A percentile compares a stretch with the other conserved stretches of the same genome.
phyloP scores from a whole-genome alignment of 2,113 vertebrate species.

The Aptenodytes forsteri region DNA sequence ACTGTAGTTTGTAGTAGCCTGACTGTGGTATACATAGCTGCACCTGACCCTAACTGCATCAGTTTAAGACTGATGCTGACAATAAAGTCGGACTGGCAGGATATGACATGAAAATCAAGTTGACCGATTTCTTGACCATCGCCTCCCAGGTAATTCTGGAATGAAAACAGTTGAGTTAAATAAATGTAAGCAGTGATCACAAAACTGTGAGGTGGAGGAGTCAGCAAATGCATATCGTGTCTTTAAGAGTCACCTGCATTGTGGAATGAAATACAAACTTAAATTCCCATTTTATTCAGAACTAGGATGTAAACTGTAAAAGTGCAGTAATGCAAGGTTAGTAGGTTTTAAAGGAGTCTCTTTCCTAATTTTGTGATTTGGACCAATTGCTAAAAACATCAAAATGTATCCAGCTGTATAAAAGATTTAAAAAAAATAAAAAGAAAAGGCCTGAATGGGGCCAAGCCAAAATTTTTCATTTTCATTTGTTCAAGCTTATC shows the following conservation, averaged over 20 bases:
- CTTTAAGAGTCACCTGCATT: background rate
- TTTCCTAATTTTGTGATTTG: background rate
- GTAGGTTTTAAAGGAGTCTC: background rate
- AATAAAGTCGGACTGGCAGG: background rate
- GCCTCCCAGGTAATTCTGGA: background rate
- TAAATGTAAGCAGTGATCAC: background rate
- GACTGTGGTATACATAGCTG: background rate
- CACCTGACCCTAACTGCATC: background rate
- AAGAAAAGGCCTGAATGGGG: background rate
- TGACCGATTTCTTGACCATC: background rate
- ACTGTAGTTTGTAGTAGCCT: background rate
- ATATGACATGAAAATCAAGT: background rate
- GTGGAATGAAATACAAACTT: background rate
- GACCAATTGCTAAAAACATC: background rate
- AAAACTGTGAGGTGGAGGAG: background rate
- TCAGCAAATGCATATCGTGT: fast-evolving
- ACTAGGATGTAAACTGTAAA: background rate
- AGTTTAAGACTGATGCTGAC: background rate
- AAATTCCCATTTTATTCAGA: background rate
- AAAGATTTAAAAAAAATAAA: background rate
- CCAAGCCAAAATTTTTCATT: background rate
- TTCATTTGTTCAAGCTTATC: background rate
- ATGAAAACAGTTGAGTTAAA: background rate
- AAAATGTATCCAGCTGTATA: background rate
- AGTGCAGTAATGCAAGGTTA: background rate